phyloP scores from a whole-genome alignment of 2,888 invertebrate species.

The Gonocerus acuteangulatus region DNA sequence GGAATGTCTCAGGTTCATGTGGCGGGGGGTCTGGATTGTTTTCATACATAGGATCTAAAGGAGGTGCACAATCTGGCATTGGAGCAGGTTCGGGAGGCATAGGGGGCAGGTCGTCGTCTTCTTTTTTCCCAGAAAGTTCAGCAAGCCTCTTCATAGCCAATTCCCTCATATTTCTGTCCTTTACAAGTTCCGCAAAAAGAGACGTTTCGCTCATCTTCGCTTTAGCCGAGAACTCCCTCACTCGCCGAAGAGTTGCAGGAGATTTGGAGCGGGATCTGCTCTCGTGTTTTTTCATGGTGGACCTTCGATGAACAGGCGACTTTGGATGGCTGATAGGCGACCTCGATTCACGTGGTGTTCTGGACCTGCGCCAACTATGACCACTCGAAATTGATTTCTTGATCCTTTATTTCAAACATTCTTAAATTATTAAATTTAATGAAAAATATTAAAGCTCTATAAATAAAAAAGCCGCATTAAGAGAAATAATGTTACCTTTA shows the following conservation, averaged over 20 bases:
- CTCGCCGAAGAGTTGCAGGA: conserved; percentile 31
- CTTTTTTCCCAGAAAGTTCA: conserved; percentile 59
- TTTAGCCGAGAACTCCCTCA: conserved; percentile 41
- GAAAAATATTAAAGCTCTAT: not conserved
- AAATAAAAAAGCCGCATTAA: not conserved
- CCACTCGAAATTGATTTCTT: conserved; percentile 27
- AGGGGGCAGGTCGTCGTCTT: conserved; percentile 11
- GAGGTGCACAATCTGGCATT: conserved; percentile 38
- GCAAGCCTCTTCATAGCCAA: conserved; percentile 57
- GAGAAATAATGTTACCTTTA: no score
- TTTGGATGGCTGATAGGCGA: conserved; percentile 22
- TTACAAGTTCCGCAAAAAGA: conserved; percentile 80
- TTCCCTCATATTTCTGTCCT: conserved; percentile 73
- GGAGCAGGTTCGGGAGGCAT: conserved; percentile 35
- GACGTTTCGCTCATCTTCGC: conserved; percentile 84
- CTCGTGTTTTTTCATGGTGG: conserved; percentile 6
- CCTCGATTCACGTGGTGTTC: conserved; percentile 24
- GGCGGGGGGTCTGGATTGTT: conserved; percentile 38
- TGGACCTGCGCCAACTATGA: conserved; percentile 32
- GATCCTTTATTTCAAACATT: conserved; percentile 15
- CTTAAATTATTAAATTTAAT: not conserved
- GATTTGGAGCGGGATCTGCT: conserved; percentile 27
- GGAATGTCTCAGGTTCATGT: conserved; percentile 39
- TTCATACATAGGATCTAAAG: not conserved
- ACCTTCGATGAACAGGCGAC: conserved; percentile 25